A percentile compares a stretch with the other conserved stretches of the same genome.
phyloP scores from a whole-genome alignment of 2,797 vertebrate species.

The Kryptolebias ocellatus region DNA sequence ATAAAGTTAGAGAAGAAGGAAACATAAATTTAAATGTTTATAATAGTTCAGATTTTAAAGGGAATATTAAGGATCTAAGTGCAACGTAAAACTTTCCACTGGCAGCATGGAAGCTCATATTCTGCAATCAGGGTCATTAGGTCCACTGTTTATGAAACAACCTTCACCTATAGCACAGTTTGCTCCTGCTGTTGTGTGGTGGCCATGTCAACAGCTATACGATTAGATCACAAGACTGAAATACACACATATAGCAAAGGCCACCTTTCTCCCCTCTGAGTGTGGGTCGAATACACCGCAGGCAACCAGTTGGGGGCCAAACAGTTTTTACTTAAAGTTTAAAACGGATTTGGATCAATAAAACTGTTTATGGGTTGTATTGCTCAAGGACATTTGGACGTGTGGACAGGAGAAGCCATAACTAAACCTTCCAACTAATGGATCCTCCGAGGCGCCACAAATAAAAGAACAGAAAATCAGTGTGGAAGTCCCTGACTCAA shows the following conservation, averaged over 20 bases:
- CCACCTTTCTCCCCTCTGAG: conserved; percentile 14
- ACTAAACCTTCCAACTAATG: background rate
- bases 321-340: conserved; percentile 4
- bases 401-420: background rate
- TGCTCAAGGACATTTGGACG: background rate
- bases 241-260: conserved; percentile 12
- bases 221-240: background rate
- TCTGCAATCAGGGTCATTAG: conserved; percentile 2
- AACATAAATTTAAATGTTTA: too few relatives aligned
- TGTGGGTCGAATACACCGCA: conserved; percentile 16
- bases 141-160: conserved; percentile 26
- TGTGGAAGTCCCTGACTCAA: background rate
- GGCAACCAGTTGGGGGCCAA: conserved; percentile 5
- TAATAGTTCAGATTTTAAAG: too few relatives aligned
- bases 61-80: too few relatives aligned
- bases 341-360: background rate
- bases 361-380: background rate
- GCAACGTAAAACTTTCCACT: background rate
- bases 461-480: background rate
- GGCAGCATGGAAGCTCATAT: background rate
- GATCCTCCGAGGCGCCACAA: background rate
- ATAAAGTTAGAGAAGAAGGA: too few relatives aligned
- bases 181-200: too few relatives aligned
- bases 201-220: conserved; percentile 35
- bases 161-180: conserved; percentile 3